Conservation (phyloP, 1,140 invertebrate species). For the Zophobas morio region DNA sequence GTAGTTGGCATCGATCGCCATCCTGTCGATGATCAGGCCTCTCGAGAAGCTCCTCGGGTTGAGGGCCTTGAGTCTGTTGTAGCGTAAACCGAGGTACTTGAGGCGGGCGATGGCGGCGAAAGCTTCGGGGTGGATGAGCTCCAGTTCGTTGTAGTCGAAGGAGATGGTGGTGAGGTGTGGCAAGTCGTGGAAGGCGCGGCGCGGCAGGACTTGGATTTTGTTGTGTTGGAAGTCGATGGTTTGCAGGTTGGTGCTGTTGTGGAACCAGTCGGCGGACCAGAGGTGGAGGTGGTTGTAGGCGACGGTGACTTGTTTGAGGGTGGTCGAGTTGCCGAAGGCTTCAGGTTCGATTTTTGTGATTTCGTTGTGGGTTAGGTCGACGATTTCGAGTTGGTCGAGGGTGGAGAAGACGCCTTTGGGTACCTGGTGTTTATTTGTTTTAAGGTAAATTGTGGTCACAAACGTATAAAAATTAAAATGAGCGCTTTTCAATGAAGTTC, state of each 20-base stretch:
- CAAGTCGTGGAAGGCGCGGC: conserved; percentile 12
- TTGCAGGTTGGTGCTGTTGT: conserved; percentile 24
- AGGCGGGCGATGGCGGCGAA: conserved; percentile 14
- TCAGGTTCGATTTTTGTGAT: conserved; percentile 11
- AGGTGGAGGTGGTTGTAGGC: conserved; percentile 18
- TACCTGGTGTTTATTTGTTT: background rate
- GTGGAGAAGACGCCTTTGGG: background rate
- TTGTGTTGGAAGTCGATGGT: conserved; percentile 35
- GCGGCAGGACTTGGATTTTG: conserved; percentile 10
- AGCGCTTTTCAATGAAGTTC: no score
- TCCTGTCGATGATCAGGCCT: conserved; percentile 2
- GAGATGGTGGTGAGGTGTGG: conserved; percentile 1
- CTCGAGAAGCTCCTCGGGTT: conserved; percentile 11
- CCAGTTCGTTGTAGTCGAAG: conserved; percentile 44
- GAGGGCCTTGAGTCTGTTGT: conserved; percentile 26
- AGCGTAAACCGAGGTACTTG: conserved; percentile 34
- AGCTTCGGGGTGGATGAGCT: background rate
- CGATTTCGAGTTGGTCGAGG: background rate
- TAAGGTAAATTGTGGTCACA: no score
- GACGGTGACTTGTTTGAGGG: conserved; percentile 8
- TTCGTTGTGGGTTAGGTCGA: background rate
- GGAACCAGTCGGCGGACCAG: conserved; percentile 27
- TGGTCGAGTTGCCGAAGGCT: conserved; percentile 12
- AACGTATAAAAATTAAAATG: no score
- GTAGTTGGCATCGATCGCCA: conserved; percentile 24